These are phyloP conservation scores for Dioctria rufipes DNA, from an alignment of 2,888 invertebrate species.

Conservation along the genomic window DNA sequence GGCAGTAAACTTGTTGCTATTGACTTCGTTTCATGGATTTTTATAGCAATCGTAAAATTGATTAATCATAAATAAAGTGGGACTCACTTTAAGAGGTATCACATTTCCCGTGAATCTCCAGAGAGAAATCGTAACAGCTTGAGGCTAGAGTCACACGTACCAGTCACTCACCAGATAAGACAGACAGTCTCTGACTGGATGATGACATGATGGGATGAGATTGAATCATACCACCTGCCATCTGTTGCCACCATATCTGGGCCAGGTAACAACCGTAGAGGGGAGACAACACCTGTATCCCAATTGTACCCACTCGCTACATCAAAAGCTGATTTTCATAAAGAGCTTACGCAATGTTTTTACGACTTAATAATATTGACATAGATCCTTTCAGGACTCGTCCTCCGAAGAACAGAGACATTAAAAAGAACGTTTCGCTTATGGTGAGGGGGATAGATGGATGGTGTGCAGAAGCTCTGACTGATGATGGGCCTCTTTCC, in stretches of 20 bases:
- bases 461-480: neutral
- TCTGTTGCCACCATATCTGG: too few species aligned
- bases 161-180: conserved; percentile 8
- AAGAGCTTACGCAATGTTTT: conserved; percentile 57
- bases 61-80: conserved; percentile 56
- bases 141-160: conserved; percentile 32
- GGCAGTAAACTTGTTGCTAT: conserved; percentile 38
- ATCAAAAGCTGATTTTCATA: conserved; percentile 57
- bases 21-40: conserved; percentile 13
- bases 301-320: conserved; percentile 26
- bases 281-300: neutral
- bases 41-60: conserved; percentile 49
- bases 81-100: conserved; percentile 33
- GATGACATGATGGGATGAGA: neutral
- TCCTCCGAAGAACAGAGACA: conserved; percentile 39
- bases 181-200: too few species aligned
- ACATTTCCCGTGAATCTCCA: conserved; percentile 30
- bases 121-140: conserved; percentile 22
- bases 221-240: neutral
- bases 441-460: neutral
- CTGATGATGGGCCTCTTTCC: neutral
- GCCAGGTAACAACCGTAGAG: neutral
- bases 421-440: conserved; percentile 37
- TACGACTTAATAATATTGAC: conserved; percentile 57
- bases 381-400: conserved; percentile 29